Base-by-base conservation (phyloP, 2,888 invertebrate species). In the Pandemis heparana region DNA sequence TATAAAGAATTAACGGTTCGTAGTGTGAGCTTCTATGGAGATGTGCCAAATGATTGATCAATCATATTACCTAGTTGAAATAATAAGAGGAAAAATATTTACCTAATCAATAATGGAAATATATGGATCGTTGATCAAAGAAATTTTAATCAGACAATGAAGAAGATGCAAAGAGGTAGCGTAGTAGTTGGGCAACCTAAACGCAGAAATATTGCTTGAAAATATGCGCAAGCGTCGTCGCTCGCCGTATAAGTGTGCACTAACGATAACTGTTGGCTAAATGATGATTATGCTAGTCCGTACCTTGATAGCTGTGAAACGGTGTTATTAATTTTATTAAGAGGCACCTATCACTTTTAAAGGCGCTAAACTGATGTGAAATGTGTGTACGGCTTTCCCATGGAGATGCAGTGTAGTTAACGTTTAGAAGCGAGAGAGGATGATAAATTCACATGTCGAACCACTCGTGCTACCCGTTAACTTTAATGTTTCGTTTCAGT, bases 221-320 rank as follows among this genome's bases (percentile, higher is more conserved):
- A 56, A 23, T 18, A 9, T 65, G 65, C 51, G 38, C 51, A 51
- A 65, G 38, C 65, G 51, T 10, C 65, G 65, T 51, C 9, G 66
- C 53, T 39, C 6, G 41, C 43, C 18, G 66, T 67, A 67, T 12
- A 41, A 65, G 38, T 23, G 56, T 23, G 41, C 39, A 14, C 56
- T 67, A 67, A 67, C 66, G 66, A 67, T 67, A 67, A 67, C 53
- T 67, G 66, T 67, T 16, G 41, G 66, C 56, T 56, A 67, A 67
- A 67, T 67, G 66, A 67, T 67, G 66, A 67, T 67, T 67, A 67
- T 67, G 56, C 66, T 56, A 41, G 66, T 43, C 5, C 23, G 56
- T 14, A 16, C 66, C 66, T 67, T 67, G 66, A 67, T 67, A 67
- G 66, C 66, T 66, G 46, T 53, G 41, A 39, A 67, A 67, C 66